Base-by-base conservation (phyloP, 1,140 invertebrate species). In the Thaumetopoea pityocampa region DNA sequence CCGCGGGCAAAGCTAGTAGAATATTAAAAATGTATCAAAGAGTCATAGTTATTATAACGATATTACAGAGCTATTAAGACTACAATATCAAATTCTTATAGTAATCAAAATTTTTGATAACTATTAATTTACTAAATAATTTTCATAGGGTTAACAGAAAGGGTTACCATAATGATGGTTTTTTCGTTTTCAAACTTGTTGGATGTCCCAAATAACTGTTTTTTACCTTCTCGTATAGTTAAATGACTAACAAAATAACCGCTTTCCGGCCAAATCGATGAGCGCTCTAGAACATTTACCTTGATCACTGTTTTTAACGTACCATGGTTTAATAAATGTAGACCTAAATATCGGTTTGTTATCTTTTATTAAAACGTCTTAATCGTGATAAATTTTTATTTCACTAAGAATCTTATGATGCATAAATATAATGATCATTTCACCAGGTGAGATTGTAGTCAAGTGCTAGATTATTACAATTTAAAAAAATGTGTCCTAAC, bases 231-330 rank as follows among this genome's bases (percentile, higher is more conserved):
- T 38, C n/a, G n/a, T n/a, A 54, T 53, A 48, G 55, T 50, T 36
- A 47, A 53, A 50, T 30, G 51, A 34, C 47, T 42, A 51, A 44
- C 37, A 11, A 62, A 62, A 68, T 62, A 53, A 58, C 58, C 41
- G 40, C 49, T 53, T 55, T 56, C 55, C 50, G 43, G 34, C 37
- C 49, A 51, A 38, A 48, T 63, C 54, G 55, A 58, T 57, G 54
- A 30, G 49, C 50, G 30, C 51, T 58, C 55, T 51, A 42, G 22
- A 49, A 35, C 55, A 52, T 63, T 63, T 52, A 48, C 45, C n/a
- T 55, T 52, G 51, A 63, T 57, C 44, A 59, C 50, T 36, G 40
- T 59, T 60, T 45, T 61, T 54, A 60, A 57, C 43, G 43, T 35
- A 26, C 7, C 29, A 56, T 49, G 49, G 40, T 66, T 66, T 61